A percentile compares a stretch with the other conserved stretches of the same genome.
Conservation (phyloP, 2,113 vertebrate genomes). For the Pterophyllum scalare region DNA sequence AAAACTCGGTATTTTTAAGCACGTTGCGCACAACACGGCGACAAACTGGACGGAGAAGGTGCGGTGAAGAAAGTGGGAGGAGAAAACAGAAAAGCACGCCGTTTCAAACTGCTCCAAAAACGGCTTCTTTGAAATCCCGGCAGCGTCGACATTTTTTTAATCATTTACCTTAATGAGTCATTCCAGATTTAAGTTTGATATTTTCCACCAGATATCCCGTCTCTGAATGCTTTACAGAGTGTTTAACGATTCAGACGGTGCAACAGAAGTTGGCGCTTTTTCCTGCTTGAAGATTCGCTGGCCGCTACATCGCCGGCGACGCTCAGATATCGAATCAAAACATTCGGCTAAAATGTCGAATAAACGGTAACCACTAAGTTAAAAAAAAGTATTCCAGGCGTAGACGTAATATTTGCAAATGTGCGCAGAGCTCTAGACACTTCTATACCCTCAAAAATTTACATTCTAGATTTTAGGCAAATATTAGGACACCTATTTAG, state of each 20-base stretch:
- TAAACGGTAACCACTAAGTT: rapidly evolving
- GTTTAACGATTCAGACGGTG: conserved; percentile 20
- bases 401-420: rapidly evolving
- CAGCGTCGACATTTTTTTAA: rapidly evolving
- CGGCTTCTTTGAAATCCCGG: background rate
- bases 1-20: background rate
- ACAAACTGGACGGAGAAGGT: conserved; percentile 53
- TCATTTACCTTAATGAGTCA: conserved; percentile 56
- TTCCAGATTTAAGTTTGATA: background rate
- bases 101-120: conserved; percentile 10
- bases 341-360: background rate
- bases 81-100: conserved; percentile 39
- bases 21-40: background rate
- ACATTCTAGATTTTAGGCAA: conserved; percentile 13
- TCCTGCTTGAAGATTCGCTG: conserved; percentile 61
- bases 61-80: conserved; percentile 41
- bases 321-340: background rate
- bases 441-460: rapidly evolving
- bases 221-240: background rate
- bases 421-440: rapidly evolving
- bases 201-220: background rate
- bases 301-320: conserved; percentile 23
- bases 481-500: conserved; percentile 3
- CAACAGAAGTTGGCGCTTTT: conserved; percentile 84
- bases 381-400: background rate